phyloP scores from a whole-genome alignment of 2,888 invertebrate genomes.

The Andricus quercusramuli region DNA sequence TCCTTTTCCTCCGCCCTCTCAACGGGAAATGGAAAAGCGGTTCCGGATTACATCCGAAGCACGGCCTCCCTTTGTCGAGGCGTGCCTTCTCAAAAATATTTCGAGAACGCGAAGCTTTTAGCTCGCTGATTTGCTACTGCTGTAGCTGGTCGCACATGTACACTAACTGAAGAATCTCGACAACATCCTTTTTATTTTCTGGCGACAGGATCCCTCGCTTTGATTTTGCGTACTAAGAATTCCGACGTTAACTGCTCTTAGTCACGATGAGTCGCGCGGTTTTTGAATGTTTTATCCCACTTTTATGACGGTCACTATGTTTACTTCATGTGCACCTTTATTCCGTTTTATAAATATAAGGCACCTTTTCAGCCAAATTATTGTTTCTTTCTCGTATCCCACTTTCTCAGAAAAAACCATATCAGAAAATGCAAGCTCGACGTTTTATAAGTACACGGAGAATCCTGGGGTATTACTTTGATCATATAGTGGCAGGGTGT shows the following conservation, averaged over 20 bases:
- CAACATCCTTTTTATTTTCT: neutral
- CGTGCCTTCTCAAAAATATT: constrained; percentile 26
- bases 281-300: neutral
- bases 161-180: neutral
- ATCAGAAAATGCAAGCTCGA: neutral
- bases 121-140: constrained; percentile 15
- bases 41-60: constrained; percentile 52
- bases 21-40: constrained; percentile 51
- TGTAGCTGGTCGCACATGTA: neutral
- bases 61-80: constrained; percentile 46
- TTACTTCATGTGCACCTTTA: neutral
- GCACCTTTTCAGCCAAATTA: neutral
- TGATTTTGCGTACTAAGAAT: constrained; percentile 3
- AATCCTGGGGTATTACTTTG: too few species aligned
- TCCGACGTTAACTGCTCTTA: neutral
- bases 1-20: constrained; percentile 49
- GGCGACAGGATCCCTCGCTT: constrained; percentile 1
- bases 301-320: neutral
- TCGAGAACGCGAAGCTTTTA: constrained; percentile 38
- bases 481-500: too few species aligned
- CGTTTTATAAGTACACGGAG: neutral
- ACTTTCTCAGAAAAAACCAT: too few species aligned
- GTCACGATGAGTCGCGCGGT: neutral
- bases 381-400: neutral
- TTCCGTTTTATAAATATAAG: neutral